These are phyloP conservation scores for Acromyrmex heyeri DNA, from an alignment of 1,140 invertebrate species.

Conservation along the genomic window DNA sequence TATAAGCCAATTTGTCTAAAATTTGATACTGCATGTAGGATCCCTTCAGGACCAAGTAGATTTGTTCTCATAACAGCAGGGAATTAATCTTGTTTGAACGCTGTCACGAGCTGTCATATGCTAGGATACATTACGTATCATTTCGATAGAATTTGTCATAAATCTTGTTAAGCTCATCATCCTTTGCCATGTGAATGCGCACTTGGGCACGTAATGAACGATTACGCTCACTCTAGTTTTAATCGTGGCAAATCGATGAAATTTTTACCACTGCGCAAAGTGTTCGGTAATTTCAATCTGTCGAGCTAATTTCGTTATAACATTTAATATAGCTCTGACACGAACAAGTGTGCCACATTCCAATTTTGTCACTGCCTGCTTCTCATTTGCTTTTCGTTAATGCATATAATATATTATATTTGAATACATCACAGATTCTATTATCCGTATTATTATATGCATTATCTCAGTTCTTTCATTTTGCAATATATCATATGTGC, in stretches of 20 bases:
- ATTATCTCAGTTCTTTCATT: constrained; percentile 13
- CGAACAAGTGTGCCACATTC: not conserved
- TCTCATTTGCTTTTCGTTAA: constrained; percentile 44
- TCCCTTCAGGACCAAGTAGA: not conserved
- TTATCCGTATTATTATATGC: constrained; percentile 1
- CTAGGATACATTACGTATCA: constrained; percentile 57
- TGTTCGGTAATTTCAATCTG: not conserved
- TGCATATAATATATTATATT: constrained; percentile 37
- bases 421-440: constrained; percentile 29
- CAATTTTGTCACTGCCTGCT: constrained; percentile 5
- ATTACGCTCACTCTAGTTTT: constrained; percentile 51
- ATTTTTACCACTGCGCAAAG: constrained; percentile 1
- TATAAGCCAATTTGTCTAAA: not conserved
- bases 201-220: constrained; percentile 21
- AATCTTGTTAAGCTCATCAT: constrained; percentile 66
- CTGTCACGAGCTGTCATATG: constrained; percentile 60
- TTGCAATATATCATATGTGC: not conserved
- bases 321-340: constrained; percentile 34
- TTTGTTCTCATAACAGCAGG: constrained; percentile 13
- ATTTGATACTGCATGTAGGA: not conserved
- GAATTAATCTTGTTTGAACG: constrained; percentile 43
- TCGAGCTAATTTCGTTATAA: constrained; percentile 54
- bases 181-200: constrained; percentile 5
- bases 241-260: constrained; percentile 49
- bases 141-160: constrained; percentile 65